Evolutionary conservation across 2,797 vertebrate genomes (phyloP), one percentile per base, ranked within the genome.

Genomic region (Syngnathus rostellatus): DNA sequence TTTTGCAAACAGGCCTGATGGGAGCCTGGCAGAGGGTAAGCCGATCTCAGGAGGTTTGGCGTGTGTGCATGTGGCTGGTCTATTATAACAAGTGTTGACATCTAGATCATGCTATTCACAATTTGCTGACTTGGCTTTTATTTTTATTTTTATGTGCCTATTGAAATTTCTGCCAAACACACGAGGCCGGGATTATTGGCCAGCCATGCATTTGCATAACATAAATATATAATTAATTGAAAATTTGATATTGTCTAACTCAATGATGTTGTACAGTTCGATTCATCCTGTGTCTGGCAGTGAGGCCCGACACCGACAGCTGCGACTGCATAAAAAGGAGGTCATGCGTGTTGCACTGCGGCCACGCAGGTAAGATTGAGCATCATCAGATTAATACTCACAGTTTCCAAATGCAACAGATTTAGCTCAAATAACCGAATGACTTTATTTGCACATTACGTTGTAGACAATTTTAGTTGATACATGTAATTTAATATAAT

Each of bases 321-420:
- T 72, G 74, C 68, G 38, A 12, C 53, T 25, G 21, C 10, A 5
- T 23, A 61, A 61, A 59, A 41, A 61, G 19, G 70, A 58, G 31
- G 83, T 51, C 73, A 91, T 90, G 89, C 85, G 78, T 17, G 71
- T 85, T 39, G 62, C 80, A n/a, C 69, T 90, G 62, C 78, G 88
- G 53, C 87, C 82, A 58, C 86, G 88, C 68, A 89, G 89, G 89
- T 89, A 85, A 85, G 78, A 64, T 19, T 41, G 21, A 63, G 62
- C 40, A 23, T 63, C 61, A 62, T n/a, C 57, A 59, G 57, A 61
- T 21, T 41, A 21, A 40, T 40, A 2, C 16, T 38, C 19, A 40
- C 60, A 62, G 12, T 43, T 41, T 40, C 25, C 37, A 38, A 8
- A 19, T 38, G 31, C 31, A 31, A 31, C 17, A 40, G 38, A 41